Evolutionary conservation across 1,140 invertebrate genomes (phyloP), one percentile per base, ranked within the genome.

Genomic region (Drosophila leontia): DNA sequence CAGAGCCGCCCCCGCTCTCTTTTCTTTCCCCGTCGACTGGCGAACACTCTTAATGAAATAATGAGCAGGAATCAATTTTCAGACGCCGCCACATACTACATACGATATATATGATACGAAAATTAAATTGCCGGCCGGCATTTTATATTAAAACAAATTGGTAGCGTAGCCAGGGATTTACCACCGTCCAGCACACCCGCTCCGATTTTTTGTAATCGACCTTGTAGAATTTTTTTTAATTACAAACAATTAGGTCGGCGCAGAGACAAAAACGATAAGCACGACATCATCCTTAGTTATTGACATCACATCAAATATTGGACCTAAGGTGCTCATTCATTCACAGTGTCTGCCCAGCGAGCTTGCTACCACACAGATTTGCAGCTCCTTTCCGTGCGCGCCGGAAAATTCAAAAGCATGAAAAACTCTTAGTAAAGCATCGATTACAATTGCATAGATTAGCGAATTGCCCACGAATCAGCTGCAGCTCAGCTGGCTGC

Each of bases 11-110:
- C 13, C 15, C 39, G 29, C 17, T 44, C 44, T n/a, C 42, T 13
- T 29, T n/a, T 26, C 7, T 55, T 47, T 47, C 23, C 35, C 51
- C 63, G 39, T 53, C 81, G 85, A 80, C 77, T 82, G 80, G 41
- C 58, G 58, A 61, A 59, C 34, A 67, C 34, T 67, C 71, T 91
- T 91, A 91, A 91, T 91, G 80, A 91, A 91, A 87, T 91, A 91
- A 91, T 91, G 80, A 91, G 82, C 79, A 91, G 87, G 82, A 91
- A 83, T 91, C 87, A 91, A 91, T 91, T 91, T 88, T 69, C 80
- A 80, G 56, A 50, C 58, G 59, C 69, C 47, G 17, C 53, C 57
- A 71, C 37, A 17, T 59, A 68, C 63, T 53, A 63, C 34, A 44
- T 53, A 60, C 53, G 13, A 23, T 70, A 47, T 58, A 80, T 55